phyloP scores from a whole-genome alignment of 2,888 invertebrate genomes.

The Pecten maximus region DNA sequence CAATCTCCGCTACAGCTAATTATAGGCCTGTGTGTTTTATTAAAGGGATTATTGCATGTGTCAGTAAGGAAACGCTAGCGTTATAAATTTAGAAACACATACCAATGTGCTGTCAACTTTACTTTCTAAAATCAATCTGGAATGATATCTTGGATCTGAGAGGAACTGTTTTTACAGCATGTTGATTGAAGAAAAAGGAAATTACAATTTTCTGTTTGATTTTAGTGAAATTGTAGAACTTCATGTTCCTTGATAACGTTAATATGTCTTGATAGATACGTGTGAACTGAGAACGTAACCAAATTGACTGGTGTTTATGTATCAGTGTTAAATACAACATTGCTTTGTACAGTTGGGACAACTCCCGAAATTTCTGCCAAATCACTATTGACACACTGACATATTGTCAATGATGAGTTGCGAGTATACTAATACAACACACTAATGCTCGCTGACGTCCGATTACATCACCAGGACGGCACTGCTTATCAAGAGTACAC shows the following conservation, averaged over 20 bases:
- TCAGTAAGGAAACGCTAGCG: neutral
- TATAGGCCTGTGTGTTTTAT: neutral
- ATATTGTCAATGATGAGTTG: neutral
- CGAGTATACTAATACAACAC: neutral
- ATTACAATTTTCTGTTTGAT: constrained; percentile 28
- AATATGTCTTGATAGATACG: neutral
- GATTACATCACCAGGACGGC: neutral
- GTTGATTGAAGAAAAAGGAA: neutral
- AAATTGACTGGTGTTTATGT: neutral
- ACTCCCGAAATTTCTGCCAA: neutral
- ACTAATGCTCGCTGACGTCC: neutral
- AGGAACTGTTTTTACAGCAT: neutral
- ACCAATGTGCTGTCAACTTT: neutral
- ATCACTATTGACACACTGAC: neutral
- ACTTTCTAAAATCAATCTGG: neutral
- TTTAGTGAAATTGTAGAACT: neutral
- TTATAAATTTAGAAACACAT: neutral
- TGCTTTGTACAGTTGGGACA: neutral
- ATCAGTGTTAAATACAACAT: neutral
- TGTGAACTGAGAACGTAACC: neutral
- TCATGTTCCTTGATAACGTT: neutral
- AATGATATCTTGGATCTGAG: neutral
- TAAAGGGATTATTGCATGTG: neutral
- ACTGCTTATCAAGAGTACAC: neutral
- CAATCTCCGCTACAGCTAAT: neutral